Evolutionary conservation across 2,113 vertebrate species (phyloP).

Genomic region (Pleuronectes platessa): DNA sequence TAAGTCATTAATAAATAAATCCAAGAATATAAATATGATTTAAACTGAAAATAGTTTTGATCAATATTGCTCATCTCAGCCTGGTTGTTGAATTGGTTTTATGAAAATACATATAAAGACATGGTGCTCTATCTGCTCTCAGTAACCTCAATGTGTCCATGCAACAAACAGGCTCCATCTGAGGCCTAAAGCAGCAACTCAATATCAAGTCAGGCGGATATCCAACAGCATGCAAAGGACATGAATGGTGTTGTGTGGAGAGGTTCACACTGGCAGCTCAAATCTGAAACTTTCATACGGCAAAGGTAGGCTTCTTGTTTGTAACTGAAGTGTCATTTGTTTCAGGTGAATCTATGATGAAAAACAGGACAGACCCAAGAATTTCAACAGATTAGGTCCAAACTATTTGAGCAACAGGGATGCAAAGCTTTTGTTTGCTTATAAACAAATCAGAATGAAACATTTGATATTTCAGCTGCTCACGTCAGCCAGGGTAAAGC

Average conservation of each 20-base stretch:
- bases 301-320: not conserved
- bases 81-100: not conserved
- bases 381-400: not conserved
- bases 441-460: not conserved
- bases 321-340: not conserved
- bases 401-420: not conserved
- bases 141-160: conserved; percentile 29
- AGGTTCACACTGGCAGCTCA: conserved; percentile 55
- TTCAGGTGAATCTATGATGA: not conserved
- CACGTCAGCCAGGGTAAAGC: too few relatives aligned
- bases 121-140: conserved; percentile 8
- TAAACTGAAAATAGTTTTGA: not conserved
- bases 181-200: conserved; percentile 78
- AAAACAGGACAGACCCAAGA: not conserved
- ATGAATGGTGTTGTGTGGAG: conserved; percentile 23
- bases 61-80: not conserved
- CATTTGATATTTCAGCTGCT: not conserved
- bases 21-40: not conserved
- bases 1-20: not conserved
- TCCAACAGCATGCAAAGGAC: conserved; percentile 80
- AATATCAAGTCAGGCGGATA: conserved; percentile 44
- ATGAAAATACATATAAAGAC: conserved; percentile 12
- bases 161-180: conserved; percentile 79
- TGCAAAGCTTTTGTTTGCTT: not conserved
- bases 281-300: conserved; percentile 11